Evolutionary conservation across 2,888 invertebrate genomes (phyloP).

Genomic region (Petrolisthes cinctipes): DNA sequence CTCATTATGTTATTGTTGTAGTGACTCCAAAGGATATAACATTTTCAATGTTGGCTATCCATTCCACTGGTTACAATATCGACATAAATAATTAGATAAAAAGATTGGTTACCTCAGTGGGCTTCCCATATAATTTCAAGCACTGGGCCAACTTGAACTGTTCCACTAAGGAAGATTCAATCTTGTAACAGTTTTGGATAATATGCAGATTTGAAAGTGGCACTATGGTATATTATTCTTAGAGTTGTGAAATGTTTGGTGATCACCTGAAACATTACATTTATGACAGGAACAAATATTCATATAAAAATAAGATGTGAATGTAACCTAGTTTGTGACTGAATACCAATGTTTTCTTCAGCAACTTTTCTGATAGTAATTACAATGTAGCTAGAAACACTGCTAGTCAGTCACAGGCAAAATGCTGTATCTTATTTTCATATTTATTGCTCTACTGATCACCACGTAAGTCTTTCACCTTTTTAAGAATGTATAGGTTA

Average conservation of each 20-base stretch:
- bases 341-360: background rate
- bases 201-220: constrained; percentile 45
- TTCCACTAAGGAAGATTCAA: background rate
- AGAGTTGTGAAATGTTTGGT: constrained; percentile 18
- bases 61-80: background rate
- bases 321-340: background rate
- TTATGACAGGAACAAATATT: constrained; percentile 11
- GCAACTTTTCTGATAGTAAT: background rate
- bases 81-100: constrained; percentile 26
- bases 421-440: background rate
- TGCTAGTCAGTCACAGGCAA: background rate
- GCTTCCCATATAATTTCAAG: background rate
- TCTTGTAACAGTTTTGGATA: constrained; percentile 21
- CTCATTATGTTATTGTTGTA: constrained; percentile 34
- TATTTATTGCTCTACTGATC: background rate
- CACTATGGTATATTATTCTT: constrained; percentile 43
- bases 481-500: background rate
- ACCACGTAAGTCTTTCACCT: background rate
- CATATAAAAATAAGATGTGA: constrained; percentile 8
- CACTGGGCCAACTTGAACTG: constrained; percentile 19
- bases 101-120: constrained; percentile 14
- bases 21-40: constrained; percentile 32
- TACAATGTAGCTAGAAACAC: background rate
- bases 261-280: background rate
- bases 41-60: background rate